Evolutionary conservation across 2,888 invertebrate species (phyloP).

Genomic region (Brachycybe producta): DNA sequence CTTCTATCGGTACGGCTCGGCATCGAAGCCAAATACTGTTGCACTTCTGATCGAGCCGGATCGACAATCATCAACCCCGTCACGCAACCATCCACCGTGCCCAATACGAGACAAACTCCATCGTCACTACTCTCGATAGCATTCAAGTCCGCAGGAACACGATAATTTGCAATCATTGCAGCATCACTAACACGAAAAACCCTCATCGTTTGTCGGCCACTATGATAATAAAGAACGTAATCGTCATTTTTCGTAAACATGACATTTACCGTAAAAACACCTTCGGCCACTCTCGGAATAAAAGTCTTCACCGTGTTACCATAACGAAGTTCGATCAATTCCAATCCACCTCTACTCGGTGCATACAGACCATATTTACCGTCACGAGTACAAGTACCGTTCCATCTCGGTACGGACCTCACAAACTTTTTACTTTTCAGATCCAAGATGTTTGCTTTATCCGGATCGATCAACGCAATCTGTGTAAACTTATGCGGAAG

Average conservation of each 20-base stretch:
- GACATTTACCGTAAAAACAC: conserved; percentile 90
- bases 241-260: conserved; percentile 87
- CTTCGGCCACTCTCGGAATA: conserved; percentile 79
- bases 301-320: conserved; percentile 77
- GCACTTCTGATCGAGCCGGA: conserved; percentile 50
- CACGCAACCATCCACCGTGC: conserved; percentile 85
- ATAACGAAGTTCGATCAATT: conserved; percentile 74
- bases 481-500: conserved; percentile 43
- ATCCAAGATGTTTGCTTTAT: conserved; percentile 81
- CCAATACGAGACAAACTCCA: conserved; percentile 53
- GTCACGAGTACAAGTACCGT: conserved; percentile 48
- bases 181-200: conserved; percentile 85
- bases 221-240: conserved; percentile 93
- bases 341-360: conserved; percentile 78
- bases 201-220: conserved; percentile 82
- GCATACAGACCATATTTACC: conserved; percentile 75
- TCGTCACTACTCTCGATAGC: conserved; percentile 73
- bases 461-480: conserved; percentile 75
- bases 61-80: conserved; percentile 74
- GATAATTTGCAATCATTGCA: conserved; percentile 80
- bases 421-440: conserved; percentile 75
- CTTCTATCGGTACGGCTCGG: conserved; percentile 50
- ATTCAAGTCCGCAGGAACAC: conserved; percentile 77
- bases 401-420: conserved; percentile 82
- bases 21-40: conserved; percentile 48